These are phyloP conservation scores for Globia sparganii DNA, from an alignment of 2,888 invertebrate species.

Conservation along the genomic window DNA sequence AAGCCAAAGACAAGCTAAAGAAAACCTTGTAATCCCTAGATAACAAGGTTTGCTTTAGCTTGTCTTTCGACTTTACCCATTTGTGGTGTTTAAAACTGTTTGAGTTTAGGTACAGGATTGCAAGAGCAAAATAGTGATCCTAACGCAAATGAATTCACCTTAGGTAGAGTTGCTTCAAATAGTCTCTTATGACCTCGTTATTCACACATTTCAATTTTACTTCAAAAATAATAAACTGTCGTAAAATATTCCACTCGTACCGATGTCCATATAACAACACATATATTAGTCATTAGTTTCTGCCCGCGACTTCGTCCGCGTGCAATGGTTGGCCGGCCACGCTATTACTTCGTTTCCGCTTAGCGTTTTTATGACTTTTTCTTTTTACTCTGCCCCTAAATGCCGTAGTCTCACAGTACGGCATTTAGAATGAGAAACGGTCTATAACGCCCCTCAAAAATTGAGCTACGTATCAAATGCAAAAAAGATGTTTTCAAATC, in stretches of 20 bases:
- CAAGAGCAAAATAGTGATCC: not conserved
- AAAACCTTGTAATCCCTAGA: too few species aligned
- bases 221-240: slow-evolving; percentile 22
- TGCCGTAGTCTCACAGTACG: too few species aligned
- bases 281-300: slow-evolving; percentile 19
- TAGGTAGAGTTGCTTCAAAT: too few species aligned
- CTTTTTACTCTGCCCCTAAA: not conserved
- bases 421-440: too few species aligned
- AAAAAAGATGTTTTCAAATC: not conserved
- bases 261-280: slow-evolving; percentile 25
- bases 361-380: not conserved
- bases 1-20: too few species aligned
- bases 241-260: slow-evolving; percentile 58
- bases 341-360: not conserved
- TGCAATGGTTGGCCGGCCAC: not conserved
- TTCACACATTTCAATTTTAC: not conserved
- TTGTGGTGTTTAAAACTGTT: not conserved
- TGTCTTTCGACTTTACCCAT: not conserved
- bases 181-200: slow-evolving; percentile 11
- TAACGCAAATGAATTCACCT: not conserved
- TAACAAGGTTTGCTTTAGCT: not conserved
- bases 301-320: not conserved
- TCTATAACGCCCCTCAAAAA: not conserved
- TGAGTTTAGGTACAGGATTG: not conserved
- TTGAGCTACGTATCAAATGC: not conserved